Evolutionary conservation across 1,140 invertebrate genomes (phyloP).

Genomic region (Lutraria rhynchaena): DNA sequence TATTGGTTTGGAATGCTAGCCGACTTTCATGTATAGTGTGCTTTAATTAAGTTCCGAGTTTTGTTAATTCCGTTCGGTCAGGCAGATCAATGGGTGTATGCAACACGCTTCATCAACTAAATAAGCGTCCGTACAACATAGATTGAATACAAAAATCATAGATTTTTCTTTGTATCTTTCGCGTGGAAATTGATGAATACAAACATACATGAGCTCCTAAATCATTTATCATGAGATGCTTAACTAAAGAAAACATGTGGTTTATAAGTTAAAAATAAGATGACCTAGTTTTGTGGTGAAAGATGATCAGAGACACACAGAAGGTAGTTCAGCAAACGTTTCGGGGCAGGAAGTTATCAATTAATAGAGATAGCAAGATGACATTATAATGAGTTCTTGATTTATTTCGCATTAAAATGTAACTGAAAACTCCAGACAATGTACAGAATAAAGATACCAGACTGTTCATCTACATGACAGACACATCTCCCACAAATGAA

Average conservation of each 20-base stretch:
- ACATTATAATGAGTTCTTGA: conserved; percentile 6
- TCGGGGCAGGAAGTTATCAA: conserved; percentile 17
- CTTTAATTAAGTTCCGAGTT: background rate
- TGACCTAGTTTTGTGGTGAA: conserved; percentile 11
- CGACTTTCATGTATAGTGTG: conserved; percentile 18
- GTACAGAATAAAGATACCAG: too few relatives aligned
- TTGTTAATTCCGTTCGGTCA: background rate
- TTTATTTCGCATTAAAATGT: too few relatives aligned
- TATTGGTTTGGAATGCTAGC: conserved; percentile 9
- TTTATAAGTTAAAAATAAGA: conserved; percentile 8
- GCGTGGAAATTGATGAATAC: conserved; percentile 3
- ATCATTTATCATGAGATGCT: conserved; percentile 21
- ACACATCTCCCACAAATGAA: too few relatives aligned
- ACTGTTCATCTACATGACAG: too few relatives aligned
- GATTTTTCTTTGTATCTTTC: background rate
- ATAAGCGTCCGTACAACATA: background rate
- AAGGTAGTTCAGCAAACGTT: background rate
- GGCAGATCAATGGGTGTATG: background rate
- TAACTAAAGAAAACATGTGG: conserved; percentile 32
- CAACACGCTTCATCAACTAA: background rate
- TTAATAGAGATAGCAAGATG: conserved; percentile 22
- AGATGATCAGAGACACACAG: background rate
- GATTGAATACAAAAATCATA: background rate
- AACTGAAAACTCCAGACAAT: too few relatives aligned
- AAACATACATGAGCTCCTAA: conserved; percentile 17